phyloP scores from a whole-genome alignment of 2,888 invertebrate species.

The Rotaria sp. region DNA sequence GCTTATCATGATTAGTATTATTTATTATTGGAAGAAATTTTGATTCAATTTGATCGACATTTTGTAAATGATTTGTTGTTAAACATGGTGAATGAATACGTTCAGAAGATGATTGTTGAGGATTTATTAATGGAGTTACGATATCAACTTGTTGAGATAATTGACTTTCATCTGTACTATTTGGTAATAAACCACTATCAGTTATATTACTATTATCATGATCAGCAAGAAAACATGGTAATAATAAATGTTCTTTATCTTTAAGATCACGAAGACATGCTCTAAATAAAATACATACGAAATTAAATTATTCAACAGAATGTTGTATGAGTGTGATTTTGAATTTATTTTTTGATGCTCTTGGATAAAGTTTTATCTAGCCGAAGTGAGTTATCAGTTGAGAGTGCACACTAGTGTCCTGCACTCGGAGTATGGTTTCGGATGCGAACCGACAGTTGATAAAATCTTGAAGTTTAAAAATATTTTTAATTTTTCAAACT shows the following conservation, averaged over 20 bases:
- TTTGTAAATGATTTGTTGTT: background rate
- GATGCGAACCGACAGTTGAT: too few relatives aligned
- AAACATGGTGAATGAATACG: background rate
- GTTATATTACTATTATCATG: slow-evolving; percentile 8
- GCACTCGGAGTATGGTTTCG: too few relatives aligned
- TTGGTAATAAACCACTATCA: background rate
- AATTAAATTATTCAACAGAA: too few relatives aligned
- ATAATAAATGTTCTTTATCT: slow-evolving; percentile 27
- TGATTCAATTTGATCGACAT: background rate
- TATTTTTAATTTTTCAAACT: too few relatives aligned
- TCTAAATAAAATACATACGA: background rate
- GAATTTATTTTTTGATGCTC: too few relatives aligned
- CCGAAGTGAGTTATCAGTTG: too few relatives aligned
- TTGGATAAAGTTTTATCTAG: too few relatives aligned
- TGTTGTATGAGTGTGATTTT: too few relatives aligned
- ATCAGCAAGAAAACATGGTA: slow-evolving; percentile 22
- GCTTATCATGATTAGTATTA: background rate
- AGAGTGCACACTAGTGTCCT: too few relatives aligned
- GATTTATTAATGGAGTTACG: background rate
- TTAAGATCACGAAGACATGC: background rate
- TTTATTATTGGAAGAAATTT: background rate
- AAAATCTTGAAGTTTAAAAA: too few relatives aligned
- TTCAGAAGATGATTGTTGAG: background rate
- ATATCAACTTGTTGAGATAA: slow-evolving; percentile 24
- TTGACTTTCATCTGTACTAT: background rate